These are phyloP conservation scores for Meloidogyne hapla DNA, from an alignment of 1,140 invertebrate genomes.

Conservation along the genomic window DNA sequence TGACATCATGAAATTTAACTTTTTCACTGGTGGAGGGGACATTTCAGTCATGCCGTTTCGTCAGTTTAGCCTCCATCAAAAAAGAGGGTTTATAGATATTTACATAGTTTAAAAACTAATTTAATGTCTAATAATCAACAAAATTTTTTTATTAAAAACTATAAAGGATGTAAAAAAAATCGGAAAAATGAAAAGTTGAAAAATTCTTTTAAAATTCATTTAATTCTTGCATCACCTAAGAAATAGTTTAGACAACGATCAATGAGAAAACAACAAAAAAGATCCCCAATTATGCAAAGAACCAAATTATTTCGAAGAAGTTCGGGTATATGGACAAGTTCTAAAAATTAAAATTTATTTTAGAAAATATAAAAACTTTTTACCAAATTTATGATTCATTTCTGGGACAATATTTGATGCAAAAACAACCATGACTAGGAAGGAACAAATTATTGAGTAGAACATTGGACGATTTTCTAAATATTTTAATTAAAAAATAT, in stretches of 20 bases:
- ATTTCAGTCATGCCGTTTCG: no score
- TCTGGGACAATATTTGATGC: conserved; percentile 26
- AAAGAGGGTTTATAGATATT: no score
- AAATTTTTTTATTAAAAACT: no score
- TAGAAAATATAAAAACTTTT: not conserved
- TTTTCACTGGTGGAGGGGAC: no score
- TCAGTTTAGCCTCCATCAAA: no score
- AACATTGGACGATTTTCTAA: conserved; percentile 84
- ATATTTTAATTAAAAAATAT: not conserved
- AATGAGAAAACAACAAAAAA: conserved; percentile 65
- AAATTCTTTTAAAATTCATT: conserved; percentile 12
- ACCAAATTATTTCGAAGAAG: conserved; percentile 66
- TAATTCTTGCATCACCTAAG: conserved; percentile 62
- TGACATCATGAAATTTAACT: no score
- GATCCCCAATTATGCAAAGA: conserved; percentile 64
- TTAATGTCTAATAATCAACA: no score
- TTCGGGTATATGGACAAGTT: conserved; percentile 17
- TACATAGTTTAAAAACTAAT: no score
- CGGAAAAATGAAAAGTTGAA: no score
- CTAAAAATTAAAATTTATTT: not conserved
- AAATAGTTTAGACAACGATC: conserved; percentile 65
- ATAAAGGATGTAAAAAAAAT: no score
- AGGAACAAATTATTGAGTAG: conserved; percentile 69
- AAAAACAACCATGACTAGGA: conserved; percentile 20
- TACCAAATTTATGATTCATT: conserved; percentile 30